Percentiles rank a stretch among this genome's conserved stretches.
phyloP scores from a whole-genome alignment of 2,888 invertebrate genomes.

The Drosophila mayaguana region DNA sequence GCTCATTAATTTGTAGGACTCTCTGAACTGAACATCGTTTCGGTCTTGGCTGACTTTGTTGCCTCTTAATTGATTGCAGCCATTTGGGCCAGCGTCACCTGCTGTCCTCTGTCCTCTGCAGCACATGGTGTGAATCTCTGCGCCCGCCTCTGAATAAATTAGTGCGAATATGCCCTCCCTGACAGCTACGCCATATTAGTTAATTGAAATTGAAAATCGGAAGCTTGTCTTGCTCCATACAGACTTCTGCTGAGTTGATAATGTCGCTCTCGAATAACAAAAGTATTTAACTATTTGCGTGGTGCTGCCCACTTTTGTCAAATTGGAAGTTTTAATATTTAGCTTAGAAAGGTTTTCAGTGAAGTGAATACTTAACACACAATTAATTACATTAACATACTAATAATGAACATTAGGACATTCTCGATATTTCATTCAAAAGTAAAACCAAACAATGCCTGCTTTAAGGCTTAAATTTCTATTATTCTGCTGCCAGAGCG shows the following conservation, averaged over 20 bases:
- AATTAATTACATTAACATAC: too few relatives aligned
- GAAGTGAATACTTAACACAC: too few relatives aligned
- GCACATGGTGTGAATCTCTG: conserved; percentile 72
- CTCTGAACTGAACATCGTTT: conserved; percentile 50
- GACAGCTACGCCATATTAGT: conserved; percentile 35
- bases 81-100: conserved; percentile 59
- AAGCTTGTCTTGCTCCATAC: background rate
- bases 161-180: conserved; percentile 18
- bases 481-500: too few relatives aligned
- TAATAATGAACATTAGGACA: too few relatives aligned
- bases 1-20: conserved; percentile 70
- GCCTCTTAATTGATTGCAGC: conserved; percentile 77
- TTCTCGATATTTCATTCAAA: too few relatives aligned
- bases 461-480: too few relatives aligned
- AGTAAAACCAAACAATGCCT: too few relatives aligned
- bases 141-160: conserved; percentile 69
- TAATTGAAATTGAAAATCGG: conserved; percentile 52
- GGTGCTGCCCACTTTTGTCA: too few relatives aligned
- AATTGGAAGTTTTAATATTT: too few relatives aligned
- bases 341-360: too few relatives aligned
- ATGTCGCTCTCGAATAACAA: too few relatives aligned
- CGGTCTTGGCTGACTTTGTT: conserved; percentile 65
- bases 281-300: too few relatives aligned
- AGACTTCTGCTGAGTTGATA: background rate
- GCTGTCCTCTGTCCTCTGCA: conserved; percentile 7